Evolutionary conservation across 2,113 vertebrate genomes (phyloP).

Genomic region (Emydocephalus ijimae): DNA sequence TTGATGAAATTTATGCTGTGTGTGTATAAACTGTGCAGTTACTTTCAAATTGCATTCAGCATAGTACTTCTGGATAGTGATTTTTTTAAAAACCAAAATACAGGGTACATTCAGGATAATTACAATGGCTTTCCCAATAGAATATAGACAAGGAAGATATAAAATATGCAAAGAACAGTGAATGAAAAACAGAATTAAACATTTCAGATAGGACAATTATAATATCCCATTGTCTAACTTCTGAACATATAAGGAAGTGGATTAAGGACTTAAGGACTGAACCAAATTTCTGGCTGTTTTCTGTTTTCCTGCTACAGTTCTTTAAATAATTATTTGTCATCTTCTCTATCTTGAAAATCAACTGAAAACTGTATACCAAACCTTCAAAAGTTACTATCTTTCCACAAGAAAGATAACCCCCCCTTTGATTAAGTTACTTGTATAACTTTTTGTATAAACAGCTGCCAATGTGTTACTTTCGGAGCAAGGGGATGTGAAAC

Average conservation of each 20-base stretch:
- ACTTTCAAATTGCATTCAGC: neutral
- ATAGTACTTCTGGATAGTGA: neutral
- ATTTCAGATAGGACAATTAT: neutral
- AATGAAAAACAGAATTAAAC: neutral
- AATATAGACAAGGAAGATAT: neutral
- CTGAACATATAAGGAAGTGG: neutral
- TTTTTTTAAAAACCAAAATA: neutral
- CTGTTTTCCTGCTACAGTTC: neutral
- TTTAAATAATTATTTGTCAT: neutral
- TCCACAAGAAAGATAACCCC: neutral
- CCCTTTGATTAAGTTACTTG: neutral
- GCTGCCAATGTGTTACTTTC: constrained; percentile 97
- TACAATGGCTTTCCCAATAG: neutral
- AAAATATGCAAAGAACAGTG: neutral
- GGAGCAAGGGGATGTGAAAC: constrained; percentile 95
- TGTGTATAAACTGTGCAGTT: neutral
- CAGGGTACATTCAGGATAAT: neutral
- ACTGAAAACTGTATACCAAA: neutral
- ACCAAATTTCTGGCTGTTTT: neutral
- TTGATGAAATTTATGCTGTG: neutral
- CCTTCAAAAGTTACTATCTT: neutral
- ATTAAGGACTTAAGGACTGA: neutral
- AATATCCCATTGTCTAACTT: neutral
- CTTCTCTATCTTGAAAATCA: neutral
- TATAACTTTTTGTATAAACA: constrained; percentile 54